A percentile compares a stretch with the other conserved stretches of the same genome.
Conservation (phyloP, 1,140 invertebrate genomes). For the Cydia splendana region DNA sequence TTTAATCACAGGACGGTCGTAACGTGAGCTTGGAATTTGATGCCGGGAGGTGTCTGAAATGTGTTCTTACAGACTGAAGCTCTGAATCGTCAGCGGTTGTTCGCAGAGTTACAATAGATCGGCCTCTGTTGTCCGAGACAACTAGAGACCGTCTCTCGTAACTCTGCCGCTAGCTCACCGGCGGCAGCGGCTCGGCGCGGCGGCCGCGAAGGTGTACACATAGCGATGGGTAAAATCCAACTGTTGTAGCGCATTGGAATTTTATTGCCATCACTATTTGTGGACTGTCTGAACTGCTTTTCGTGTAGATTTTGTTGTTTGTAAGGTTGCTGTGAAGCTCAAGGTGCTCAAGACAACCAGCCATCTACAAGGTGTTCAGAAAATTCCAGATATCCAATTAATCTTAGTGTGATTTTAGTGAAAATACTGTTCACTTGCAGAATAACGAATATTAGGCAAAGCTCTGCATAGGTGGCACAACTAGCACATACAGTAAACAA, state of each 20-base stretch:
- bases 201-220: constrained; percentile 63
- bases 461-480: no score
- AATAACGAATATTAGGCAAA: no score
- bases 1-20: not conserved
- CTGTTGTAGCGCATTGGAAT: constrained; percentile 69
- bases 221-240: constrained; percentile 74
- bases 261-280: constrained; percentile 73
- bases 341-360: not conserved
- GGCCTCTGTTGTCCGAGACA: constrained; percentile 54
- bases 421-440: no score
- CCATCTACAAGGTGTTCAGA: not conserved
- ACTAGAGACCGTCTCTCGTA: constrained; percentile 58
- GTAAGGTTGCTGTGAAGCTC: constrained; percentile 36
- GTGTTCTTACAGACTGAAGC: constrained; percentile 21
- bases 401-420: no score
- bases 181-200: constrained; percentile 41
- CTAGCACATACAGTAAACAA: no score
- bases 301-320: constrained; percentile 39
- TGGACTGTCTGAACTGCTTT: constrained; percentile 62
- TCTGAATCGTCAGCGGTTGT: not conserved
- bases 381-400: not conserved
- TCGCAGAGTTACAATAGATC: constrained; percentile 59
- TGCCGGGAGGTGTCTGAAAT: not conserved
- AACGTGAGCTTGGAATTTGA: not conserved
- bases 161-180: constrained; percentile 49